Evolutionary conservation across 1,140 invertebrate genomes (phyloP), one percentile per base, ranked within the genome.

Genomic region (Drosophila pallidifrons): DNA sequence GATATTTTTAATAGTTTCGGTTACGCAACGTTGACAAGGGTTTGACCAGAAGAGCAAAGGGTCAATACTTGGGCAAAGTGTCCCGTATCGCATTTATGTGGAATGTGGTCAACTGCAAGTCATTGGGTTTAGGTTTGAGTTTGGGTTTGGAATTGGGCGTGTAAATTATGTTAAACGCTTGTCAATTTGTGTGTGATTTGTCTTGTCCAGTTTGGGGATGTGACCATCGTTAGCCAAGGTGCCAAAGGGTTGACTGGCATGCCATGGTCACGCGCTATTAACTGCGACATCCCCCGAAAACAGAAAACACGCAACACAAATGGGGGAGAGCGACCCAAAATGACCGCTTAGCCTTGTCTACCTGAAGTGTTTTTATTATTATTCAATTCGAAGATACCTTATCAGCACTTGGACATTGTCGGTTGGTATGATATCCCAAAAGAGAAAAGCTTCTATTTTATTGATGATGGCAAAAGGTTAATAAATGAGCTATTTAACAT

Each of bases 1-100:
- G 85, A 89, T 89, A 80, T 89, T 89, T 89, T 89, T 89, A 89
- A 89, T 90, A 90, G 86, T 90, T 90, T 90, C 76, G 81, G 86
- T 82, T 90, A 79, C 76, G 78, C 87, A 82, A 79, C 55, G 86
- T 90, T 89, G 85, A 89, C 85, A 89, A 89, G 85, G 85, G 85
- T 89, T 90, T 82, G 58, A 60, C 69, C 77, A 64, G 5, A 46
- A 64, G 49, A 51, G 77, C 32, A 85, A 89, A 89, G 85, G 83
- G 85, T 89, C 85, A 81, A 79, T 87, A 86, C 49, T 81, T 74
- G 69, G 20, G 55, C 47, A 59, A 25, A 38, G 35, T 15, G 15
- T 20, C 20, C 15, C 16, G 20, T 25, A 25, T 25, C 20, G 20
- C 20, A 15, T 2, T 43, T 13, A 13, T 43, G 8, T 11, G 28